A percentile compares a stretch with the other conserved stretches of the same genome.
Conservation (phyloP, 2,113 vertebrate species). For the Corapipo altera region DNA sequence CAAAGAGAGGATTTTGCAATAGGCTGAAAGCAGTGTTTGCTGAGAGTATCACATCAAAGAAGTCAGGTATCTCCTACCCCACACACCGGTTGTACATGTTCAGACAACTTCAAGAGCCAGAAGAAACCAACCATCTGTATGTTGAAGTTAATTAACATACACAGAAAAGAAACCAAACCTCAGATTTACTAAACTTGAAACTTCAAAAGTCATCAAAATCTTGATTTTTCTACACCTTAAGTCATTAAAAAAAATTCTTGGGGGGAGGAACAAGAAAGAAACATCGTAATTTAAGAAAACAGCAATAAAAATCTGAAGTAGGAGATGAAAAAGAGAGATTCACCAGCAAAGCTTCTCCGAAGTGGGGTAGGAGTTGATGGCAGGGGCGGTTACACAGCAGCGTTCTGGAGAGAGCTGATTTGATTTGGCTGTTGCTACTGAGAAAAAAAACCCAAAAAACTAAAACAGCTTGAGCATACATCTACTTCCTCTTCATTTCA, state of each 20-base stretch:
- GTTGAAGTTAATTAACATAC: neutral
- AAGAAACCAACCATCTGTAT: neutral
- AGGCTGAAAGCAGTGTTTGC: neutral
- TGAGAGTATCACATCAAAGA: neutral
- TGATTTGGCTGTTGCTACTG: neutral
- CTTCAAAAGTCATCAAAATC: neutral
- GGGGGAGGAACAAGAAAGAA: neutral
- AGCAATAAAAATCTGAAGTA: neutral
- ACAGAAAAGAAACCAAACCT: neutral
- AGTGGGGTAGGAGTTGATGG: neutral
- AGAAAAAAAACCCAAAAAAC: neutral
- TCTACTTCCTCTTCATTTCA: neutral
- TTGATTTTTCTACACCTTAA: neutral
- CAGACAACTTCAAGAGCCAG: neutral
- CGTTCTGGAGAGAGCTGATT: neutral
- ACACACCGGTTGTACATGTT: rapidly evolving
- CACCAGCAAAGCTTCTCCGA: neutral
- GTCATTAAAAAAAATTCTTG: neutral
- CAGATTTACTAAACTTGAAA: neutral
- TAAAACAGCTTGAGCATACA: neutral
- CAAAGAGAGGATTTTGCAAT: neutral
- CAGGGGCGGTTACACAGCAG: neutral
- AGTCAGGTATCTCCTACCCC: neutral
- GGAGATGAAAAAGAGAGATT: neutral
- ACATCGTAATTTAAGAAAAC: neutral